Percentiles rank a stretch among this genome's conserved stretches.
Conservation (phyloP, 23 tunicate species). For the Diplosoma virens region DNA sequence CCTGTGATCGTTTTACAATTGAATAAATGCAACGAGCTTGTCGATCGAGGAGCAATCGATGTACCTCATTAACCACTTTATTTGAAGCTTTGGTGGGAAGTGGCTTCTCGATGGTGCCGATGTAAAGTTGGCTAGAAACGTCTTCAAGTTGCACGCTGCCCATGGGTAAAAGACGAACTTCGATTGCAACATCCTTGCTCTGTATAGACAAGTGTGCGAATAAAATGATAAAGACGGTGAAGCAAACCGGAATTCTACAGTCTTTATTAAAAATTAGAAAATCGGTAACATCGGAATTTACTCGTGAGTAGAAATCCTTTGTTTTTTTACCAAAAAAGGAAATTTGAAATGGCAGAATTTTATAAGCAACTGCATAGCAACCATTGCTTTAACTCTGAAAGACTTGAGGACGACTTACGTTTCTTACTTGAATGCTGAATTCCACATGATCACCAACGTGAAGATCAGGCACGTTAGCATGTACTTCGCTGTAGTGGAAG, state of each 20-base stretch:
- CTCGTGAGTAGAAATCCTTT: too few relatives aligned
- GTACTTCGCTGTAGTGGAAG: conserved; percentile 97
- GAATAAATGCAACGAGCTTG: neutral
- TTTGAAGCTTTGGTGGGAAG: conserved; percentile 97
- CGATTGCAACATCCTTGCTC: conserved; percentile 68
- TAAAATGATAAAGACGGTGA: neutral
- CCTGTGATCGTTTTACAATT: conserved; percentile 10
- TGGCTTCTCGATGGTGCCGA: conserved; percentile 73
- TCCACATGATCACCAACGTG: conserved; percentile 97
- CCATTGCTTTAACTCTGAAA: too few relatives aligned
- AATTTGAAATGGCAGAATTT: too few relatives aligned
- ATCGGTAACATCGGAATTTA: too few relatives aligned
- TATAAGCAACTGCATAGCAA: too few relatives aligned
- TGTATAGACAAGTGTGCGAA: too few relatives aligned
- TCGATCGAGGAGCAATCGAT: neutral
- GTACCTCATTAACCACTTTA: conserved; percentile 62
- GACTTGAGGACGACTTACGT: conserved; percentile 38
- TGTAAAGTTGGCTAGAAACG: conserved; percentile 64
- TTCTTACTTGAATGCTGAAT: conserved; percentile 85
- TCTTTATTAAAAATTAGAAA: too few relatives aligned
- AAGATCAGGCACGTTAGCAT: conserved; percentile 86
- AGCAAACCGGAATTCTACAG: too few relatives aligned
- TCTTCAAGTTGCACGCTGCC: conserved; percentile 92
- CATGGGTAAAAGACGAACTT: conserved; percentile 58
- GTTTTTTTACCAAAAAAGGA: too few relatives aligned